Conservation (phyloP, 2,888 invertebrate species). For the Cosmia pyralina region DNA sequence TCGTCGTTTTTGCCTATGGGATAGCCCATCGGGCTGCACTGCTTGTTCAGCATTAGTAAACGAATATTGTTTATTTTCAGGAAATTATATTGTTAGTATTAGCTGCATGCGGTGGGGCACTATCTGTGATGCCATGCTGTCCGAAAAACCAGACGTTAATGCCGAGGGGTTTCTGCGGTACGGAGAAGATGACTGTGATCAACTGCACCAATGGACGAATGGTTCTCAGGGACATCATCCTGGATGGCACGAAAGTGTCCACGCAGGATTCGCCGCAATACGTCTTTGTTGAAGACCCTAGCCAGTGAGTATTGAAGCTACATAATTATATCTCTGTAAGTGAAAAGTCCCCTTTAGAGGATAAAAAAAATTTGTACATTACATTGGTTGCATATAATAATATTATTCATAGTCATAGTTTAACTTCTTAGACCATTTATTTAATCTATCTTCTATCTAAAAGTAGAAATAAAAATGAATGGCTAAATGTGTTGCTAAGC, state of each 20-base stretch:
- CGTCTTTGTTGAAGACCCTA: conserved; percentile 81
- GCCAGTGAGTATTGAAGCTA: conserved; percentile 67
- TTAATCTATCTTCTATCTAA: too few species aligned
- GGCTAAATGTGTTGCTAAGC: too few species aligned
- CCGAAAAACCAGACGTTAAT: conserved; percentile 72
- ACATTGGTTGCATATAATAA: background rate
- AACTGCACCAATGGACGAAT: conserved; percentile 80
- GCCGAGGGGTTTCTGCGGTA: conserved; percentile 71
- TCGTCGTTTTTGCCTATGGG: background rate
- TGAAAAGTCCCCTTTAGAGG: background rate
- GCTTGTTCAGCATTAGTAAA: background rate
- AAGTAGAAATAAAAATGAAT: too few species aligned
- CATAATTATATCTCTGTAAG: background rate
- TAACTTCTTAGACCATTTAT: too few species aligned
- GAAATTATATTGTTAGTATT: conserved; percentile 73
- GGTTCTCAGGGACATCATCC: conserved; percentile 78
- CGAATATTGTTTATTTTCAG: conserved; percentile 70
- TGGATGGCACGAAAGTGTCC: conserved; percentile 80
- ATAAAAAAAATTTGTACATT: background rate
- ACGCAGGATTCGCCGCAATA: conserved; percentile 80
- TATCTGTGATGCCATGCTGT: conserved; percentile 78
- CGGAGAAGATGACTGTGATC: conserved; percentile 64
- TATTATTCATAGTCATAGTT: too few species aligned
- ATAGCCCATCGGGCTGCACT: background rate
- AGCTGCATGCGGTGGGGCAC: conserved; percentile 67